Conservation (phyloP, 1,140 invertebrate genomes). For the Hermetia illucens region DNA sequence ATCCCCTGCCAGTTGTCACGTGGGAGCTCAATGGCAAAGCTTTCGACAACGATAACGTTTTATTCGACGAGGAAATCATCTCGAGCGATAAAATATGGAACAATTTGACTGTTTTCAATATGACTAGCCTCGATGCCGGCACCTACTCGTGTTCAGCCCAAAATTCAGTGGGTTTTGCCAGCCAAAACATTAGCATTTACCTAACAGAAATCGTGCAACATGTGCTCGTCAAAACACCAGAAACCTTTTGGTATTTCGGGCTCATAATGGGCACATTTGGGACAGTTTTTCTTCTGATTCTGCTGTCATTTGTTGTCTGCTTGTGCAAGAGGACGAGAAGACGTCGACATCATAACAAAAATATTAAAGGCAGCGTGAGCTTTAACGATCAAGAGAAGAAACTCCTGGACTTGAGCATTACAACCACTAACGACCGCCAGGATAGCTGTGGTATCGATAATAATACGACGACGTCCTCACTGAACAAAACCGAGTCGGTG, state of each 20-base stretch:
- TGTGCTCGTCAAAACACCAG: slow-evolving; percentile 27
- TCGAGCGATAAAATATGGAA: slow-evolving; percentile 39
- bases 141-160: slow-evolving; percentile 64
- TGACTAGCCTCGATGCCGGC: slow-evolving; percentile 60
- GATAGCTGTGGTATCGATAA: slow-evolving; percentile 44
- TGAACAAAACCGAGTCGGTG: slow-evolving; percentile 27
- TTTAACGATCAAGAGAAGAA: slow-evolving; percentile 77
- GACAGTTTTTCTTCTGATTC: slow-evolving; percentile 23
- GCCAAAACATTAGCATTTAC: slow-evolving; percentile 52
- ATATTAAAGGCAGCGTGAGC: slow-evolving; percentile 56
- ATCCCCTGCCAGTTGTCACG: slow-evolving; percentile 66
- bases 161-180: slow-evolving; percentile 57
- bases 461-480: slow-evolving; percentile 28
- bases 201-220: slow-evolving; percentile 51
- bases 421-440: slow-evolving; percentile 52
- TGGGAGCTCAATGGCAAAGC: slow-evolving; percentile 67
- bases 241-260: slow-evolving; percentile 31
- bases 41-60: slow-evolving; percentile 34
- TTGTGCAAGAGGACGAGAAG: slow-evolving; percentile 33
- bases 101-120: slow-evolving; percentile 57
- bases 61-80: slow-evolving; percentile 24
- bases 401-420: slow-evolving; percentile 60
- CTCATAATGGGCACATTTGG: slow-evolving; percentile 30
- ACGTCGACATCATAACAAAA: slow-evolving; percentile 42
- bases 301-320: slow-evolving; percentile 32